phyloP scores from a whole-genome alignment of 2,797 vertebrate genomes.

The Eospalax fontanierii region DNA sequence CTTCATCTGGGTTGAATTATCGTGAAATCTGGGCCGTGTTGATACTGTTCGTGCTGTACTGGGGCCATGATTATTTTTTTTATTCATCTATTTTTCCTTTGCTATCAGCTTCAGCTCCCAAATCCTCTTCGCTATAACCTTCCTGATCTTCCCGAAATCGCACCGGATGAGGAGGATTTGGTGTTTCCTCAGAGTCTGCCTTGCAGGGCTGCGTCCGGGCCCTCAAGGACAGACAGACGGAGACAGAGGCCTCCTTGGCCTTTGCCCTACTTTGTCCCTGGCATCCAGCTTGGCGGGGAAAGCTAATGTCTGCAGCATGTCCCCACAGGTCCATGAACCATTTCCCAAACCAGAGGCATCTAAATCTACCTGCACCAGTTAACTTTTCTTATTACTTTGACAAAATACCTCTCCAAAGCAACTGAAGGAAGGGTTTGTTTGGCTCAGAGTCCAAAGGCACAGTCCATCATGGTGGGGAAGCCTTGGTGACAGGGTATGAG shows the following conservation, averaged over 20 bases:
- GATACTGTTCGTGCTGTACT: slow-evolving; percentile 56
- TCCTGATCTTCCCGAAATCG: slow-evolving; percentile 81
- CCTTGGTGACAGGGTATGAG: neutral
- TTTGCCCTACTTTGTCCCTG: neutral
- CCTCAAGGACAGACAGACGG: slow-evolving; percentile 50
- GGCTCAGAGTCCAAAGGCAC: neutral
- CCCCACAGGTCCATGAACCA: slow-evolving; percentile 68
- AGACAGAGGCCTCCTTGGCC: slow-evolving; percentile 53
- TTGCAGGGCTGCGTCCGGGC: neutral
- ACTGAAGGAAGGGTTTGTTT: neutral
- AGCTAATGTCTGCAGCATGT: neutral
- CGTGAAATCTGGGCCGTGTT: slow-evolving; percentile 38
- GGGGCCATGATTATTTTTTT: slow-evolving; percentile 82
- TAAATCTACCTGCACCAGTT: rapidly evolving
- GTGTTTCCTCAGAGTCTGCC: slow-evolving; percentile 59
- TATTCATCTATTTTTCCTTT: slow-evolving; percentile 85
- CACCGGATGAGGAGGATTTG: slow-evolving; percentile 82
- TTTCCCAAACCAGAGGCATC: slow-evolving; percentile 31
- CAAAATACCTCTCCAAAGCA: neutral
- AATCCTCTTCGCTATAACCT: slow-evolving; percentile 83
- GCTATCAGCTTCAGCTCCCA: slow-evolving; percentile 77
- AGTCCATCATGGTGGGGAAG: neutral
- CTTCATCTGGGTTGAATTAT: slow-evolving; percentile 77
- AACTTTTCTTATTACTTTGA: neutral
- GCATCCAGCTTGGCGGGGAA: slow-evolving; percentile 42